phyloP scores from a whole-genome alignment of 1,140 invertebrate species.

The Pentalonia nigronervosa region DNA sequence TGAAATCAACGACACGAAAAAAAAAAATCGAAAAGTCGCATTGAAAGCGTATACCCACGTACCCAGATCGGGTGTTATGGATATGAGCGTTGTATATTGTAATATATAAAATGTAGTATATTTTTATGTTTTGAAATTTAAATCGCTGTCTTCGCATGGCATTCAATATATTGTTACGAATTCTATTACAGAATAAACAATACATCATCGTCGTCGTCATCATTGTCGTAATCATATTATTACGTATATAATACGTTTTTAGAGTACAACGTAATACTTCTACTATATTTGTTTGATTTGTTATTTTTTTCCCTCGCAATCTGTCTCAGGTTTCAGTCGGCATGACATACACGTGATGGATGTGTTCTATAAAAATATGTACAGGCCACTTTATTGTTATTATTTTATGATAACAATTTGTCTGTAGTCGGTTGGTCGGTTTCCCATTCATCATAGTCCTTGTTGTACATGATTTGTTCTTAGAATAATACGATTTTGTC shows the following conservation, averaged over 20 bases:
- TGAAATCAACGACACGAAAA: too few species aligned
- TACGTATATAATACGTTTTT: neutral
- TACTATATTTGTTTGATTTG: neutral
- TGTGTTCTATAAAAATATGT: neutral
- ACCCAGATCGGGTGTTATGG: neutral
- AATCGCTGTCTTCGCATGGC: neutral
- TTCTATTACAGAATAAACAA: neutral
- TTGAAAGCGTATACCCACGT: neutral
- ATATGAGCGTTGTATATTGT: neutral
- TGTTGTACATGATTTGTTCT: slow-evolving; percentile 6
- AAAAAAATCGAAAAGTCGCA: neutral
- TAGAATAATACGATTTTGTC: neutral
- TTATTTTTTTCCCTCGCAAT: neutral
- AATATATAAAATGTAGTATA: neutral
- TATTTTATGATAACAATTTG: slow-evolving; percentile 18
- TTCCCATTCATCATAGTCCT: slow-evolving; percentile 32
- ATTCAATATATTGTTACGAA: neutral
- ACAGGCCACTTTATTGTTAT: slow-evolving; percentile 21
- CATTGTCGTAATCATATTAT: neutral
- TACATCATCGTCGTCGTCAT: neutral
- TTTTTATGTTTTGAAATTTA: neutral
- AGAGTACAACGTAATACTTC: neutral
- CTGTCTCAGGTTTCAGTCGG: slow-evolving; percentile 13
- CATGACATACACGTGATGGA: slow-evolving; percentile 14
- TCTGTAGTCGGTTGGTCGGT: slow-evolving; percentile 5